Conservation (phyloP, 2,888 invertebrate species). For the Ichneumoninae sp. region DNA sequence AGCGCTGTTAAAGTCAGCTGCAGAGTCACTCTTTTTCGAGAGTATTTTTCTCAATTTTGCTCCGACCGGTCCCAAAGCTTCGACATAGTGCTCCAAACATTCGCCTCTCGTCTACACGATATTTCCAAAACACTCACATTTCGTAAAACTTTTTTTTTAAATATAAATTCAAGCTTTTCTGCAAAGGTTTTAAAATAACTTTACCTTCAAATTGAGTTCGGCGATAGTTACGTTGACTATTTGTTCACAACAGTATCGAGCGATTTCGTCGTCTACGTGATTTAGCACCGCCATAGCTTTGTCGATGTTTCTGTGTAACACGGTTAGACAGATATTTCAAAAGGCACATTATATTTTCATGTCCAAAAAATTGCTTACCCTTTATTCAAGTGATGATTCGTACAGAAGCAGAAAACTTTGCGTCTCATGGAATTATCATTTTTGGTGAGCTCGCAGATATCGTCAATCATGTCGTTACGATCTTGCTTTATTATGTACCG, state of each 20-base stretch:
- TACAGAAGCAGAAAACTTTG: slow-evolving; percentile 76
- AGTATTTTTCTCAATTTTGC: slow-evolving; percentile 69
- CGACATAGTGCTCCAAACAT: slow-evolving; percentile 70
- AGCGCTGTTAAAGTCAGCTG: slow-evolving; percentile 59
- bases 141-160: background rate
- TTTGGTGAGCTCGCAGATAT: slow-evolving; percentile 80
- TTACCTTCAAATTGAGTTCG: slow-evolving; percentile 72
- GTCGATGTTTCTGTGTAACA: slow-evolving; percentile 75
- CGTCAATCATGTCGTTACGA: slow-evolving; percentile 80
- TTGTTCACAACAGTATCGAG: slow-evolving; percentile 74
- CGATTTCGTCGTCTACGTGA: slow-evolving; percentile 74
- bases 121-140: slow-evolving; percentile 11
- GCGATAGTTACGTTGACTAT: slow-evolving; percentile 72
- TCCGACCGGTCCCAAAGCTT: slow-evolving; percentile 74
- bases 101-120: slow-evolving; percentile 65
- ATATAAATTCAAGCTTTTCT: background rate
- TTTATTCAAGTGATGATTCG: slow-evolving; percentile 78
- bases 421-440: slow-evolving; percentile 74
- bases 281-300: slow-evolving; percentile 79
- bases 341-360: background rate
- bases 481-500: slow-evolving; percentile 80
- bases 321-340: slow-evolving; percentile 5
- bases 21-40: slow-evolving; percentile 18
- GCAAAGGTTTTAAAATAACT: background rate
- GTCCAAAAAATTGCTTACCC: slow-evolving; percentile 75